Evolutionary conservation across 1,140 invertebrate species (phyloP), one percentile per base, ranked within the genome.

Genomic region (Monochamus saltuarius): DNA sequence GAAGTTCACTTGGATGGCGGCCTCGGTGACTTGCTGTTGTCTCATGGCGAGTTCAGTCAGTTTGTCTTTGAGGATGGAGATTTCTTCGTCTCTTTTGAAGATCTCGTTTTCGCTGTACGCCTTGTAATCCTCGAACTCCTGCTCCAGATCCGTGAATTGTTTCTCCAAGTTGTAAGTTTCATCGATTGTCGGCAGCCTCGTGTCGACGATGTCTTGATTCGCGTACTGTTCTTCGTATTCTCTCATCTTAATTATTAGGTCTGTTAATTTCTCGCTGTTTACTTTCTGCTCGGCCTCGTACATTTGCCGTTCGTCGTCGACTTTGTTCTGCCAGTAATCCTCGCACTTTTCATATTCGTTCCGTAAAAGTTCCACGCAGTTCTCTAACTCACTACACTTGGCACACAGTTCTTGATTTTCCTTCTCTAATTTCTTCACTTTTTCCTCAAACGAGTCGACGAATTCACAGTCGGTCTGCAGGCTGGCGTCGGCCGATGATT

Each of bases 311-410:
- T 93, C 91, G 58, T 91, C 90, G 43, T 88, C 84, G 34, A 94
- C 75, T 77, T 92, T 92, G 7, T 73, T 74, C 17, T 85, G 80
- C 90, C 91, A 94, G 75, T 93, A 93, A 71, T 93, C 90, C 74
- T 94, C 91, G 69, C 89, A 90, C 61, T 86, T 84, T 65, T 92
- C 90, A 69, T 90, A 92, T 65, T 92, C 90, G 13, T 81, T 77
- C 66, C 83, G 84, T 68, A 93, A 75, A 64, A 87, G 78, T 72
- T 92, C 88, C 22, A 92, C 72, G 69, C 87, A 88, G 16, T 78
- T 77, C 73, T 92, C 89, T 11, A 91, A 75, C 29, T 89, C 87
- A 17, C 79, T 79, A 68, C 83, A 86, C 60, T 83, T 82, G 38
- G 83, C 78, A 19, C 75, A 69, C 47, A 85, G 68, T 43, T 80